Evolutionary conservation across 2,797 vertebrate species (phyloP).

Genomic region (Chelonia mydas): DNA sequence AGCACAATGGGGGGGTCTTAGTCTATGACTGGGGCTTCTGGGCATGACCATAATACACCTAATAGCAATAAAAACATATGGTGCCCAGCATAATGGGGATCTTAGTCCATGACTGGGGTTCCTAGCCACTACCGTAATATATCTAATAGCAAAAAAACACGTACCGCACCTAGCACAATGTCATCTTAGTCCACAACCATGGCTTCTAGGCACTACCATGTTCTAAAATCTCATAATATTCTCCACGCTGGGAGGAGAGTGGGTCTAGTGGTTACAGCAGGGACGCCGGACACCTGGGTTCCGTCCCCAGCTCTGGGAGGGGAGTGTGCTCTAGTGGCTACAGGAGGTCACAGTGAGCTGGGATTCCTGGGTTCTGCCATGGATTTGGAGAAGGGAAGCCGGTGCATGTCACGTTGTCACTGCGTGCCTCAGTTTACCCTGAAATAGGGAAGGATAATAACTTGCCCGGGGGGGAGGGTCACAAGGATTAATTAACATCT

Average conservation of each 20-base stretch:
- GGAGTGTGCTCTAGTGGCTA: neutral
- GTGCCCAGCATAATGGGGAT: neutral
- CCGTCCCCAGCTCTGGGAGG: neutral
- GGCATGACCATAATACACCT: neutral
- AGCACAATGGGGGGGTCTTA: no score
- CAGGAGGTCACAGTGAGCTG: neutral
- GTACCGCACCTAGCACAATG: neutral
- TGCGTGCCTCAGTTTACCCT: neutral
- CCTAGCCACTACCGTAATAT: no score
- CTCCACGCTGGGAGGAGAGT: neutral
- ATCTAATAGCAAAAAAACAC: neutral
- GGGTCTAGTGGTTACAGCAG: neutral
- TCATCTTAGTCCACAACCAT: no score
- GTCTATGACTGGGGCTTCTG: neutral
- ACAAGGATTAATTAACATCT: neutral
- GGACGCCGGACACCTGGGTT: neutral
- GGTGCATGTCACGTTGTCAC: accelerated
- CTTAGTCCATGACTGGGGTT: neutral
- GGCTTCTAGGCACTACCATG: neutral
- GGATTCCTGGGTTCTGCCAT: neutral
- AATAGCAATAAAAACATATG: neutral
- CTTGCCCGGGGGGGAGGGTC: neutral
- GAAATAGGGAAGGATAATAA: neutral
- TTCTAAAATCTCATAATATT: neutral
- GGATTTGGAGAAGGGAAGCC: neutral